Evolutionary conservation across 2,888 invertebrate genomes (phyloP), one percentile per base, ranked within the genome.

Genomic region (Petrolisthes cinctipes): DNA sequence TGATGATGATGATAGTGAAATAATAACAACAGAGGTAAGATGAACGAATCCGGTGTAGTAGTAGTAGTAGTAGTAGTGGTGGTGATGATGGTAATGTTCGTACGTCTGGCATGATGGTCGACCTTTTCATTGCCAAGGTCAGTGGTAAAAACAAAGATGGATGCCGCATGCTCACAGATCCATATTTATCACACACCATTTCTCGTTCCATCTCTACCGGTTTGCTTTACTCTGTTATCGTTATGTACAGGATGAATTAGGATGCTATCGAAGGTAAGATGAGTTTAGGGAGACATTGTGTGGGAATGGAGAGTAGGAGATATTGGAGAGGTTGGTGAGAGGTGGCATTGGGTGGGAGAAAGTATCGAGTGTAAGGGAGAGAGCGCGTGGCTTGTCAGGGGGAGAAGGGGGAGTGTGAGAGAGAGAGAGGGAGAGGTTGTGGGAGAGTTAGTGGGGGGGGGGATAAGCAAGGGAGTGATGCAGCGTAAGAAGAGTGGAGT

Each of bases 41-140:
- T 37, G 37, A 37, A 37, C 37, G 37, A 37, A 37, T 37, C 37
- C 37, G 2, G 37, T 37, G 37, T 37, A 37, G 37, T 37, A 37
- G 37, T 37, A 37, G 37, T 37, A 37, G 37, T 37, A 37, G n/a
- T n/a, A n/a, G n/a, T n/a, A n/a, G n/a, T n/a, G n/a, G 37, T 37
- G 37, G 37, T 37, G 37, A 2, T 37, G 20, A 4, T 71, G 14
- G 14, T 14, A n/a, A 71, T 6, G 71, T 20, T 71, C 71, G 71
- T 71, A 71, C 71, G 71, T n/a, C 71, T 20, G 71, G n/a, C 71
- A 71, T 71, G 71, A 6, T 71, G 17, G n/a, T 11, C 71, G 71
- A n/a, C 71, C 71, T 71, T 71, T 71, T 71, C 71, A 71, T 71
- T 71, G 71, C 20, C 71, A 71, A 71, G 71, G 71, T 71, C 71